A percentile compares a stretch with the other conserved stretches of the same genome.
Evolutionary conservation across 1,140 invertebrate species (phyloP).

Genomic region (Dysdera silvatica): DNA sequence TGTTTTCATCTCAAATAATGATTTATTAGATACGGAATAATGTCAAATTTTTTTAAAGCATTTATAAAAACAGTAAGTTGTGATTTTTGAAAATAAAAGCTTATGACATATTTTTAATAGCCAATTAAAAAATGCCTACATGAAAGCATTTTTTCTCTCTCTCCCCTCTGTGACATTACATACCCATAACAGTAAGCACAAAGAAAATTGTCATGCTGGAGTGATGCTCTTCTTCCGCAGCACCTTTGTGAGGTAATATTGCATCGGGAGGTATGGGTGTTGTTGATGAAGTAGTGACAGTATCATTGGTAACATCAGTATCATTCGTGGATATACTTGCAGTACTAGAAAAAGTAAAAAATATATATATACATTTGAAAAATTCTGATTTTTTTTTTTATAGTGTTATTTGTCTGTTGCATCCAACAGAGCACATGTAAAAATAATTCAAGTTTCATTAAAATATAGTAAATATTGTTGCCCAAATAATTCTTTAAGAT

Average conservation of each 20-base stretch:
- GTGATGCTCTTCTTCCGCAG: slow-evolving; percentile 89
- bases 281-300: slow-evolving; percentile 5
- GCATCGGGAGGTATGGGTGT: slow-evolving; percentile 46
- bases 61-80: neutral
- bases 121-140: neutral
- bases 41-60: too few species aligned
- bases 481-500: too few species aligned
- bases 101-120: neutral
- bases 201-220: slow-evolving; percentile 96
- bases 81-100: neutral
- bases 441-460: too few species aligned
- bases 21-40: too few species aligned
- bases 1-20: too few species aligned
- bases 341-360: neutral
- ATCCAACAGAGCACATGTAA: too few species aligned
- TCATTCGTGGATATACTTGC: slow-evolving; percentile 10
- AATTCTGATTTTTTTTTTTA: too few species aligned
- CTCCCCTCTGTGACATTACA: slow-evolving; percentile 25
- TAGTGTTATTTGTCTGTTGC: too few species aligned
- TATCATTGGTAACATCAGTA: slow-evolving; percentile 16
- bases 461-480: too few species aligned
- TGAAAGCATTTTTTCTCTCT: neutral
- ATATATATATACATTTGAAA: neutral
- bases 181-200: slow-evolving; percentile 76
- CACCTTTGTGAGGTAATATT: slow-evolving; percentile 71